These are phyloP conservation scores for Rhabdornis inornatus DNA, from an alignment of 2,113 vertebrate genomes.

Conservation along the genomic window DNA sequence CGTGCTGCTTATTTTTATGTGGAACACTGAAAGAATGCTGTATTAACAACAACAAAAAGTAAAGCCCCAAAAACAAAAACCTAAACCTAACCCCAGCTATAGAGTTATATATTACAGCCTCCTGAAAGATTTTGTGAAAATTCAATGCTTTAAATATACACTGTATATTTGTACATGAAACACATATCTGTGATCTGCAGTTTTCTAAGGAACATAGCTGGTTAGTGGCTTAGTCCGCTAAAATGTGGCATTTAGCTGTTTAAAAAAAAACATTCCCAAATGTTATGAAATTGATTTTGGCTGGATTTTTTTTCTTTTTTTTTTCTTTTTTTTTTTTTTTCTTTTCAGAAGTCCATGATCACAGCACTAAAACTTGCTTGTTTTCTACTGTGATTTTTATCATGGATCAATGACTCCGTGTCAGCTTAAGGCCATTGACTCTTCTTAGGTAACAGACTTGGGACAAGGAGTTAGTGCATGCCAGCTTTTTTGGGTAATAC, in stretches of 20 bases:
- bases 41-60: conserved; percentile 2
- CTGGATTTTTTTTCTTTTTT: not conserved
- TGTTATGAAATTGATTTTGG: conserved; percentile 48
- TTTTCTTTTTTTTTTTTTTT: not conserved
- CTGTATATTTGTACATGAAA: conserved; percentile 12
- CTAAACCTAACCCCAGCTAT: not conserved
- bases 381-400: conserved; percentile 48
- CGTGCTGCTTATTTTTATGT: conserved; percentile 4
- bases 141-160: not conserved
- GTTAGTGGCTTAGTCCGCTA: not conserved
- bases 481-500: not conserved
- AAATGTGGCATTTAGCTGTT: not conserved
- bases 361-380: conserved; percentile 29
- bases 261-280: conserved; percentile 21
- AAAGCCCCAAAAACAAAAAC: not conserved
- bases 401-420: not conserved
- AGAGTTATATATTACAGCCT: conserved; percentile 38
- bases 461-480: not conserved
- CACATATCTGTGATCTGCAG: not conserved
- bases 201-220: not conserved
- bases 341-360: not conserved
- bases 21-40: conserved; percentile 34
- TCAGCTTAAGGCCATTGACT: conserved; percentile 35
- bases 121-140: conserved; percentile 40
- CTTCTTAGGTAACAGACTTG: not conserved